These are phyloP conservation scores for Micromys minutus DNA, from an alignment of 2,113 vertebrate genomes.

Conservation along the genomic window DNA sequence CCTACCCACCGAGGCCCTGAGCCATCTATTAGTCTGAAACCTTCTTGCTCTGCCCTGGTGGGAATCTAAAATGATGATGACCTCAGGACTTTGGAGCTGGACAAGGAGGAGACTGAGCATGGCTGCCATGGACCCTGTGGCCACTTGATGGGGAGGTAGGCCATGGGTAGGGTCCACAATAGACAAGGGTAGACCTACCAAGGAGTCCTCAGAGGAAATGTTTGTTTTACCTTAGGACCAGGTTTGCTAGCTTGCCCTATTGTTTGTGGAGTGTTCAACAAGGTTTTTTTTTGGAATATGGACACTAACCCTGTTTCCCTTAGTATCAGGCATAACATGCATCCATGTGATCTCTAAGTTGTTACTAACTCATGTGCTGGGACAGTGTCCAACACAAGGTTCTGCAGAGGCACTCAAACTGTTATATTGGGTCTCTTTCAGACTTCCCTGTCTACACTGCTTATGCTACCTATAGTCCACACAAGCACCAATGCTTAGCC, in stretches of 20 bases:
- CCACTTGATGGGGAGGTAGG: not conserved
- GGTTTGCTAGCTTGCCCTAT: not conserved
- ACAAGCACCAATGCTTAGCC: not conserved
- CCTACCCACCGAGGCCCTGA: not conserved
- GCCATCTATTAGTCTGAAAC: too few species aligned
- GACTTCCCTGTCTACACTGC: not conserved
- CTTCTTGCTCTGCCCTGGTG: not conserved
- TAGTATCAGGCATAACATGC: not conserved
- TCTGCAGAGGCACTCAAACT: not conserved
- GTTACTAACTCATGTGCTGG: not conserved
- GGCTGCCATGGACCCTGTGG: not conserved
- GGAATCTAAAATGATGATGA: rapidly evolving
- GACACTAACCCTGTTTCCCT: not conserved
- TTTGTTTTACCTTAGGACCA: not conserved
- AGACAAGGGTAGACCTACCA: not conserved
- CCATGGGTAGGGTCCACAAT: not conserved
- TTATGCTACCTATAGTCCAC: not conserved
- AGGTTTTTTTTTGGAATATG: not conserved
- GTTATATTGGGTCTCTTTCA: not conserved
- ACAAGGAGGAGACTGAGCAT: rapidly evolving
- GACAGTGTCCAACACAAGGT: not conserved
- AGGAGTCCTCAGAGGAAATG: not conserved
- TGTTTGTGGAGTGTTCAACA: not conserved
- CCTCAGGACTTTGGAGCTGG: not conserved
- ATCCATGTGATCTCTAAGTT: not conserved